Base-by-base conservation (phyloP, 2,113 vertebrate species). In the Alectura lathami region DNA sequence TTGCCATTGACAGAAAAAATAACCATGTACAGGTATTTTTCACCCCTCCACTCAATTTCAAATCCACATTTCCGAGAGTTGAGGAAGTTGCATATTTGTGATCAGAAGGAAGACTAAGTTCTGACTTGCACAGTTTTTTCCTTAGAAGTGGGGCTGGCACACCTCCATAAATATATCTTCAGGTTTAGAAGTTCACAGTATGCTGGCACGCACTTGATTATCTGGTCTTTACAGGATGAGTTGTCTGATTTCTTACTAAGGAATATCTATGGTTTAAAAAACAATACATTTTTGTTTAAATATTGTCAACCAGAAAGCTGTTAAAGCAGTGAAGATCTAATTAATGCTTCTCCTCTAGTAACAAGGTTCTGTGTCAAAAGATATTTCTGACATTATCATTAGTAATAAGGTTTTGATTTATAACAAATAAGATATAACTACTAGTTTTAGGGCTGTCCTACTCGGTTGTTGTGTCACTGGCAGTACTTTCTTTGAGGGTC, bases 381-480 rank as follows among this genome's bases (percentile, higher is more conserved):
- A 43, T 70, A 82, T 74, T 76, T 91, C 76, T 93, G 67, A 53
- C 8, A 30, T 70, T 82, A 80, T 47, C 48, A 30, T 62, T 83
- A 78, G 48, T 87, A 54, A 78, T 57, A 83, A 63, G 38, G 10
- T 45, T 94, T 96, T 93, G 77, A 53, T 95, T 92, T n/a, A 14
- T 93, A 80, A 60, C n/a, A 89, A 84, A 54, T 14, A 36, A 70
- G 57, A 50, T 93, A 27, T 63, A 75, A 63, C 32, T 75, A 34
- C 43, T 54, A 88, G 38, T 88, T 92, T 16, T 84, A 81, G 38
- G 79, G 40, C 81, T 84, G 15, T 24, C 18, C 30, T 27, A 3
- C 26, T 53, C 32, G 20, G 43, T 23, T 83, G 16, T 70, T 70
- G 3, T 62, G 48, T 84, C 54, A 66, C 79, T 78, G 80, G 47